Conservation (phyloP, 1,140 invertebrate genomes). For the Uloborus diversus region DNA sequence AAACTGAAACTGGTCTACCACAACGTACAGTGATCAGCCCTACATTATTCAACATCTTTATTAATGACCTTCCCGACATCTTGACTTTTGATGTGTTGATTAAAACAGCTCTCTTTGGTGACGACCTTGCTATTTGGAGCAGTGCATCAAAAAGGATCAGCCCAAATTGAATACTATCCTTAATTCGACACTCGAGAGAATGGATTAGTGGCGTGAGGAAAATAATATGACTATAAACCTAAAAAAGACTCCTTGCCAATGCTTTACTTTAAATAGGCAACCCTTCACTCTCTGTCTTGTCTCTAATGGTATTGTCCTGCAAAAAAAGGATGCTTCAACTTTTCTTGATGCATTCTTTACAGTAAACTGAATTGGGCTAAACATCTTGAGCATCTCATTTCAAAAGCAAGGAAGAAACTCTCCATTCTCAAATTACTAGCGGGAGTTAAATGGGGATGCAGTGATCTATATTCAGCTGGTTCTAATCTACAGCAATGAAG, state of each 20-base stretch:
- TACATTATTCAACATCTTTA: too few species aligned
- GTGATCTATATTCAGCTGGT: too few species aligned
- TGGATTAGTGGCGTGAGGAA: background rate
- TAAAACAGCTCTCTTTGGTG: background rate
- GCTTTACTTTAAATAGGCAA: background rate
- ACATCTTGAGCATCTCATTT: too few species aligned
- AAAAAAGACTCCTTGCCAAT: conserved; percentile 1
- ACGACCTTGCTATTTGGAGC: background rate
- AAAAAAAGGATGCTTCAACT: background rate
- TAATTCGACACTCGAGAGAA: background rate
- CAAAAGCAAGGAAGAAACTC: too few species aligned
- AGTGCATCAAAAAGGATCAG: background rate
- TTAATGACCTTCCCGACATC: too few species aligned
- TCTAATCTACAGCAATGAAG: too few species aligned
- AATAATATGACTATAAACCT: conserved; percentile 6
- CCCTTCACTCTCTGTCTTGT: background rate
- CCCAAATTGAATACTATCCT: background rate
- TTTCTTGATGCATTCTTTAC: too few species aligned
- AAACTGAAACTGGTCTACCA: too few species aligned
- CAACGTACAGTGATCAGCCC: too few species aligned
- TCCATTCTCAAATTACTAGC: too few species aligned
- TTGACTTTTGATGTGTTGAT: background rate
- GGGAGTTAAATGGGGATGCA: too few species aligned
- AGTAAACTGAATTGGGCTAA: too few species aligned
- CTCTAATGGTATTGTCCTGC: background rate